Percentiles rank a stretch among this genome's conserved stretches.
Conservation (phyloP, 2,888 invertebrate genomes). For the Pachydiplax longipennis region DNA sequence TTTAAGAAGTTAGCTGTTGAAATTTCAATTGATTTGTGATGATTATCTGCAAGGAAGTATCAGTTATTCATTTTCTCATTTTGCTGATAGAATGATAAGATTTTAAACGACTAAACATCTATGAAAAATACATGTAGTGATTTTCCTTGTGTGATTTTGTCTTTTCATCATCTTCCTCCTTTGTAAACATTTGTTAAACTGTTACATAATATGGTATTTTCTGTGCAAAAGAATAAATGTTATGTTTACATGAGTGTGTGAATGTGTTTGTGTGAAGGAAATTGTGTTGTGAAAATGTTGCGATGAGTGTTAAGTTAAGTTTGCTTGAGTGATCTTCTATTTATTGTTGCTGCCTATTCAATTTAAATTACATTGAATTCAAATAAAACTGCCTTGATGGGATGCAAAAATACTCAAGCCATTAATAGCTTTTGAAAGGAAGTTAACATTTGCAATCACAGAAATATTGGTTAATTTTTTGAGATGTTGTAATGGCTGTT, state of each 20-base stretch:
- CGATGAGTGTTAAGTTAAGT: neutral
- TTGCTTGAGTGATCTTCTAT: neutral
- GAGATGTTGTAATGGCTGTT: neutral
- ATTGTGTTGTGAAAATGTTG: neutral
- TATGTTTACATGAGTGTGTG: neutral
- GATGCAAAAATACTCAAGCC: neutral
- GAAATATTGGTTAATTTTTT: neutral
- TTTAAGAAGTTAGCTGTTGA: too few species aligned
- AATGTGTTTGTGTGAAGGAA: neutral
- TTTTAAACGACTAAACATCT: too few species aligned
- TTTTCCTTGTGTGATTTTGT: too few species aligned
- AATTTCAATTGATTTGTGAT: too few species aligned
- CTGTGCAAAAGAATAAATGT: neutral
- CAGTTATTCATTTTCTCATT: too few species aligned
- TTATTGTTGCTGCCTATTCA: conserved; percentile 16
- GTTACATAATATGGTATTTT: neutral
- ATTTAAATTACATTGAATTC: neutral
- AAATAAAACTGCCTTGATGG: neutral
- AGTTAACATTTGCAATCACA: neutral
- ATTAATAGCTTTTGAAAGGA: neutral
- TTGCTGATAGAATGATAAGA: too few species aligned
- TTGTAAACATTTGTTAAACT: neutral
- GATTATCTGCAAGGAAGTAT: too few species aligned
- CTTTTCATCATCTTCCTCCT: neutral
- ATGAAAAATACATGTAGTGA: too few species aligned